Evolutionary conservation across 2,888 invertebrate genomes (phyloP), one percentile per base, ranked within the genome.

Genomic region (Oscheius sp.): DNA sequence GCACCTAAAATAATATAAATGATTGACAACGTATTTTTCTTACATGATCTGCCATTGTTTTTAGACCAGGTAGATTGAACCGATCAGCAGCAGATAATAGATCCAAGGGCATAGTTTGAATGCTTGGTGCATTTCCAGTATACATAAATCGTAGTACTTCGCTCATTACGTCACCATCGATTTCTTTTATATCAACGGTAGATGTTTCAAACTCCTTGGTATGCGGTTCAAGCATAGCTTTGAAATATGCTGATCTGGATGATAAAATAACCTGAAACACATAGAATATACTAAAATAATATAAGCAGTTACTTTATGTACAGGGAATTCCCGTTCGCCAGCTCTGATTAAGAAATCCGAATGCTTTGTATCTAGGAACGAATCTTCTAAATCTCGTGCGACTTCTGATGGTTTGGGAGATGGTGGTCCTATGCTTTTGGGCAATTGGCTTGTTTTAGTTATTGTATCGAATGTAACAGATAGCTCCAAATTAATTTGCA

Each of bases 51-150:
- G 86, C 85, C 75, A 84, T 73, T 8, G 82, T 82, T 53, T 86
- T 86, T n/a, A 86, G 73, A 12, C 84, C 85, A n/a, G 76, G 75
- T 20, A 86, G 66, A n/a, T 81, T 77, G 64, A 80, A 86, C 23
- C 86, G 76, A 34, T 86, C 86, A n/a, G 85, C 84, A 5, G 80
- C 82, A 1, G 82, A 82, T 12, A 86, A 73, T 10, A 86, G 70
- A 12, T 85, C 86, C 0, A 82, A 68, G 6, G 83, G 82, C 74
- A 83, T 74, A 2, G 65, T 39, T n/a, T 75, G 68, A 31, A 86
- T 71, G 27, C 70, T 72, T 20, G 80, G 75, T 5, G 80, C 70
- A 20, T 72, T 68, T 8, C 86, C 86, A 17, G 79, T 79, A 73
- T 86, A 86, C 52, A 86, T 79, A 71, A 75, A 86, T 64, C 65